A percentile compares a stretch with the other conserved stretches of the same genome.
Conservation (phyloP, 1,140 invertebrate genomes). For the Apolygus lucorum region DNA sequence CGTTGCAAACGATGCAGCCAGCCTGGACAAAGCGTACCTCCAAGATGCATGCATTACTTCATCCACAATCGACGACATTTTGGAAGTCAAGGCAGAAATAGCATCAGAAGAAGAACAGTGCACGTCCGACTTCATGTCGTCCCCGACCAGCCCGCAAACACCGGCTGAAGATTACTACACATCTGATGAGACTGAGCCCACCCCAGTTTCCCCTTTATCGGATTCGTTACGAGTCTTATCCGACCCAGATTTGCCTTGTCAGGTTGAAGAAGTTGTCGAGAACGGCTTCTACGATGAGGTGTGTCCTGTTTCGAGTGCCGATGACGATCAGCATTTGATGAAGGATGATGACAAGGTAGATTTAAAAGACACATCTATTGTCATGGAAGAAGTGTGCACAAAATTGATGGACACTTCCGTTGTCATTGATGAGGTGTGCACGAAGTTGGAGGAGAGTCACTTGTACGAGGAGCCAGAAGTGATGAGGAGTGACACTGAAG, state of each 20-base stretch:
- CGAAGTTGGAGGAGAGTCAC: background rate
- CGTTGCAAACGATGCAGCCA: background rate
- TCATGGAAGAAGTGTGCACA: background rate
- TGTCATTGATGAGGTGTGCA: background rate
- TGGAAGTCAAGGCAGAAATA: background rate
- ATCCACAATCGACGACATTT: no score
- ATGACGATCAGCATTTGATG: no score
- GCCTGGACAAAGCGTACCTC: background rate
- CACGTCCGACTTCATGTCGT: background rate
- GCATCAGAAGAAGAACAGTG: background rate
- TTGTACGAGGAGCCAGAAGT: background rate
- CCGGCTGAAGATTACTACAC: conserved; percentile 1
- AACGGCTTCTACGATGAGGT: background rate
- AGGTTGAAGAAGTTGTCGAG: background rate
- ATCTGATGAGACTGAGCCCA: conserved; percentile 1
- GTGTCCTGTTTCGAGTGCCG: background rate
- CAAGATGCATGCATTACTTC: background rate
- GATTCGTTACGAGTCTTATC: no score
- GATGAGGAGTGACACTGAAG: background rate
- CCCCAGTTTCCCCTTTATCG: background rate
- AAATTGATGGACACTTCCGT: no score
- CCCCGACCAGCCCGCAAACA: background rate
- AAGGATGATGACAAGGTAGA: no score
- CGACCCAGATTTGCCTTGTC: no score
- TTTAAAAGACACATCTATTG: no score